Evolutionary conservation across 2,888 invertebrate genomes (phyloP), one percentile per base, ranked within the genome.

Genomic region (Atherix ibis): DNA sequence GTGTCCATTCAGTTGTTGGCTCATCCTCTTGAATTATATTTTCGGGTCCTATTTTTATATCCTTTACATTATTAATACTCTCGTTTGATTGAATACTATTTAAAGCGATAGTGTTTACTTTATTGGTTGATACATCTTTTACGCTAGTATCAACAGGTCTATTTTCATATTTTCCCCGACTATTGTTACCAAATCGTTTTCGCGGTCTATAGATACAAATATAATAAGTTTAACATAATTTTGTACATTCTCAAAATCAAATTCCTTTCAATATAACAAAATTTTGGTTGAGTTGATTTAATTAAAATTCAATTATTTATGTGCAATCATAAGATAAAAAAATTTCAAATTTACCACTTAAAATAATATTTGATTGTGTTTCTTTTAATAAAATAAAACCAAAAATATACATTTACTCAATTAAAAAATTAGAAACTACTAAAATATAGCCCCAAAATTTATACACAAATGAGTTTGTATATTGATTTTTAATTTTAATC

Each of bases 1-100:
- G 87, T 15, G 76, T 85, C 87, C 88, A 89, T 48, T 85, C 84
- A 0, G 77, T 73, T 1, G 76, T 76, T 37, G 73, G 71, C 47
- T 84, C 84, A 26, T 85, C 85, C 17, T 85, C 84, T 2, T 73
- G 67, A 35, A 70, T 68, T 46, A 51, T 40, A 8, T 67, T 65
- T 47, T 66, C 70, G 3, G 64, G 57, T 37, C 49, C 54, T 14
- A 31, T 31, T 19, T 36, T 36, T 15, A 16, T 28, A 16, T 36
- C 31, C 27, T 36, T 36, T 18, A 22, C 26, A 12, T 36, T 25
- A n/a, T 9, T 19, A 10, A 18, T 13, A 12, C 9, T 19, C 6
- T 35, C 28, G 24, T 14, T 17, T 13, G 25, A 13, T 15, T 16
- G 22, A 14, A 31, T 25, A 19, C 31, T 35, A 14, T 27, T 37